Evolutionary conservation across 2,113 vertebrate genomes (phyloP).

Genomic region (Ibidorhyncha struthersii): DNA sequence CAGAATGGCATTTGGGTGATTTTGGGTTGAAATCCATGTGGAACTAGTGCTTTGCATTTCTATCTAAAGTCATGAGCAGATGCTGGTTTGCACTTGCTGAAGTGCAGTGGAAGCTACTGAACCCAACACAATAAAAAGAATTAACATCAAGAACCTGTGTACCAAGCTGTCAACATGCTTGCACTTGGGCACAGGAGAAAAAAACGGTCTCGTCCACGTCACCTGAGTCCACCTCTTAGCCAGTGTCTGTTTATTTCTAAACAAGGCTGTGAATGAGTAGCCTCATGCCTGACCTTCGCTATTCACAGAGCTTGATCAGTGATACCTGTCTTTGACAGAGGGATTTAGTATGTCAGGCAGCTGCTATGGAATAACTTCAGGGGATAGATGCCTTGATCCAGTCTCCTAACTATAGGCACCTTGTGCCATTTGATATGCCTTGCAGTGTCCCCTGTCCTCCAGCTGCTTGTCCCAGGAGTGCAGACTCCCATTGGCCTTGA

Average conservation of each 20-base stretch:
- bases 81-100: neutral
- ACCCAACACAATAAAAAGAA: neutral
- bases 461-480: neutral
- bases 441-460: neutral
- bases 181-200: neutral
- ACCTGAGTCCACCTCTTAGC: neutral
- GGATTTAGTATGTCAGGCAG: neutral
- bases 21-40: neutral
- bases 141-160: neutral
- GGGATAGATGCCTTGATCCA: neutral
- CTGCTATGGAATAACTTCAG: neutral
- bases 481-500: neutral
- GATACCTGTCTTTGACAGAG: neutral
- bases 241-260: neutral
- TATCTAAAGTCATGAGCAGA: neutral
- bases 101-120: neutral
- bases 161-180: neutral
- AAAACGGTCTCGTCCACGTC: neutral
- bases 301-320: neutral
- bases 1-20: neutral
- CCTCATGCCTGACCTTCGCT: neutral
- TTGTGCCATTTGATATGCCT: neutral
- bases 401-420: neutral
- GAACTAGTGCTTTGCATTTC: neutral
- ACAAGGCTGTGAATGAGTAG: neutral